Conservation (phyloP, 2,797 vertebrate genomes). For the Melanotaenia parkinsoni region DNA sequence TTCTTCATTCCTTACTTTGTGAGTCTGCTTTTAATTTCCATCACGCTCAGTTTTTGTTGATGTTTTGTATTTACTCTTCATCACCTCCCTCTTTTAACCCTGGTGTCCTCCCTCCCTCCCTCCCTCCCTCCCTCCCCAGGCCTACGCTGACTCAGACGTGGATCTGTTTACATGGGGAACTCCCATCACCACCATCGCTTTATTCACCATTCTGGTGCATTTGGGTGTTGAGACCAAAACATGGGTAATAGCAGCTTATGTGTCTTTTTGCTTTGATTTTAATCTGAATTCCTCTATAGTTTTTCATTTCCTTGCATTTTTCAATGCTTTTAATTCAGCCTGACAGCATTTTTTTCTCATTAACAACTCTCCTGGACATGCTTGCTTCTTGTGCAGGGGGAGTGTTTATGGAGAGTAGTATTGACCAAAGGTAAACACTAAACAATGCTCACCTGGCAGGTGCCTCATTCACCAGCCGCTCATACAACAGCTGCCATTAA, state of each 20-base stretch:
- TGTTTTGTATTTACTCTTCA: slow-evolving; percentile 20
- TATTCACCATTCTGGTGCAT: slow-evolving; percentile 94
- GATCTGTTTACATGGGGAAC: slow-evolving; percentile 98
- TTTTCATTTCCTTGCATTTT: neutral
- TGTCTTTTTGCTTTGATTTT: neutral
- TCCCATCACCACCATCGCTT: slow-evolving; percentile 90
- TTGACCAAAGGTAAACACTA: slow-evolving; percentile 47
- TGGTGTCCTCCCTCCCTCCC: neutral
- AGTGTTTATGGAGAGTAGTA: slow-evolving; percentile 35
- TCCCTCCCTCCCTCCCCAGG: slow-evolving; percentile 73
- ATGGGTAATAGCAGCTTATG: slow-evolving; percentile 83
- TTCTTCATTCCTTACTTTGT: slow-evolving; percentile 98
- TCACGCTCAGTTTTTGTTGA: neutral
- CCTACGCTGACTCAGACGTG: slow-evolving; percentile 91
- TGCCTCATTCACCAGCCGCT: slow-evolving; percentile 44
- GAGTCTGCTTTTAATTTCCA: slow-evolving; percentile 73
- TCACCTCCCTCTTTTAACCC: neutral
- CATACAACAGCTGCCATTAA: slow-evolving; percentile 51
- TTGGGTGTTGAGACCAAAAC: slow-evolving; percentile 98
- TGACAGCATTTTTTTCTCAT: slow-evolving; percentile 56
- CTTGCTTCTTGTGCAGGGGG: slow-evolving; percentile 24
- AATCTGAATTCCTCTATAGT: neutral
- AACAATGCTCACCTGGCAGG: slow-evolving; percentile 44
- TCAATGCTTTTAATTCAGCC: slow-evolving; percentile 66
- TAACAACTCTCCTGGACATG: slow-evolving; percentile 42